Base-by-base conservation (phyloP, 37 sponge, comb jelly and placozoan species). In the Halisarca cf. caerulea region DNA sequence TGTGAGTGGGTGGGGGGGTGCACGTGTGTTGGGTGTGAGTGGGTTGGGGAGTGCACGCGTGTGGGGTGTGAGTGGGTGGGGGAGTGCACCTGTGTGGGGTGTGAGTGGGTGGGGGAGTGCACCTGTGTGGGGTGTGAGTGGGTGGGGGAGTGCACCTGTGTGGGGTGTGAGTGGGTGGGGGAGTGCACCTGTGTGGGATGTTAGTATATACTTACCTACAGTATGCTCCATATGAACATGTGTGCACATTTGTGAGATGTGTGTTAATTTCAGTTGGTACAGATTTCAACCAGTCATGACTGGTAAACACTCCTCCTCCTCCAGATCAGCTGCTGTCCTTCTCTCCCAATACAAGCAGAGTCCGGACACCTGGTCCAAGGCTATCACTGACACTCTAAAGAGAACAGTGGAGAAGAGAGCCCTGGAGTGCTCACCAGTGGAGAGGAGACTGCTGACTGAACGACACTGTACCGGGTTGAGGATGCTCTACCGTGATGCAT, bases 401-500 rank as follows among this genome's bases (percentile, higher is more conserved):
- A 70, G 14, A 47, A 70, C 70, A 7, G 1, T 83, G 34, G 37
- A 41, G 7, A 69, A 83, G 58, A 45, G 59, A 32, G 69, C 84
- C 7, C 7, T 41, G 21, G 74, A 68, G 1, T 74, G 77, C 41
- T 24, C 45, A 18, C 23, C 45, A 9, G 77, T 33, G 11, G 42
- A 18, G 21, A 36, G 42, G 25, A 40, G 36, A 64, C 80, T 92
- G 20, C 90, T 95, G 58, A 78, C 93, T 39, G 96, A 95, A 82
- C 35, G 80, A 5, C 89, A 90, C 75, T 95, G 96, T 83, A 84
- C 78, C 66, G 81, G 87, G 30, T 87, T 98, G 42, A 84, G 98
- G 80, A 98, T 98, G 98, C 66, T 98, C 85, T 98, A 98, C 59
- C 53, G 96, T 44, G 98, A 98, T 86, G 91, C 94, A 60, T 85